A percentile compares a stretch with the other conserved stretches of the same genome.
Conservation (phyloP, 1,140 invertebrate genomes). For the Panulirus ornatus region DNA sequence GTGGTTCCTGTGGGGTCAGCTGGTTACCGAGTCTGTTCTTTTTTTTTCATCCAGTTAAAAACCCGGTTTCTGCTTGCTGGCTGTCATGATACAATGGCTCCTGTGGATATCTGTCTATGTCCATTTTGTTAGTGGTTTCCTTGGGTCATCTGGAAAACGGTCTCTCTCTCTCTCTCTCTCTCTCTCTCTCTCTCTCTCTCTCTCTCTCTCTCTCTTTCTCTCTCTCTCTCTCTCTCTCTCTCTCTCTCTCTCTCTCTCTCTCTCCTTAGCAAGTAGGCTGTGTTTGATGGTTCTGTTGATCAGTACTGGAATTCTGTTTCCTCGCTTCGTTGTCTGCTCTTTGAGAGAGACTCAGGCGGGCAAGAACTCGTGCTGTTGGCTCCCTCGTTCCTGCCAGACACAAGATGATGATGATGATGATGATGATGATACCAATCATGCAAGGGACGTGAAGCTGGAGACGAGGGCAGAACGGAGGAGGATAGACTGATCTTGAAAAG, state of each 20-base stretch:
- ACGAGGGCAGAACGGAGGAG: neutral
- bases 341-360: too few species aligned
- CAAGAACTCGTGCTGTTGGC: neutral
- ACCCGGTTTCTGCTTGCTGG: too few species aligned
- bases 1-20: too few species aligned
- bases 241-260: neutral
- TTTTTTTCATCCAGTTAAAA: too few species aligned
- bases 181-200: constrained; percentile 7
- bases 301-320: neutral
- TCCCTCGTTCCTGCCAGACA: neutral
- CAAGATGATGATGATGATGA: neutral
- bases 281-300: neutral
- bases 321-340: neutral
- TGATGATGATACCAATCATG: neutral
- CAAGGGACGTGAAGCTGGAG: neutral
- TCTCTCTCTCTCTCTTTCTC: neutral
- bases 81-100: too few species aligned
- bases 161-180: neutral
- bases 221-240: neutral
- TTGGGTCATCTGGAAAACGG: neutral
- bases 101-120: too few species aligned
- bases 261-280: neutral
- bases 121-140: too few species aligned
- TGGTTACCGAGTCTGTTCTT: too few species aligned
- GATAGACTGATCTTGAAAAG: neutral